phyloP scores from a whole-genome alignment of 2,113 vertebrate genomes.

The Calyptomena viridis region DNA sequence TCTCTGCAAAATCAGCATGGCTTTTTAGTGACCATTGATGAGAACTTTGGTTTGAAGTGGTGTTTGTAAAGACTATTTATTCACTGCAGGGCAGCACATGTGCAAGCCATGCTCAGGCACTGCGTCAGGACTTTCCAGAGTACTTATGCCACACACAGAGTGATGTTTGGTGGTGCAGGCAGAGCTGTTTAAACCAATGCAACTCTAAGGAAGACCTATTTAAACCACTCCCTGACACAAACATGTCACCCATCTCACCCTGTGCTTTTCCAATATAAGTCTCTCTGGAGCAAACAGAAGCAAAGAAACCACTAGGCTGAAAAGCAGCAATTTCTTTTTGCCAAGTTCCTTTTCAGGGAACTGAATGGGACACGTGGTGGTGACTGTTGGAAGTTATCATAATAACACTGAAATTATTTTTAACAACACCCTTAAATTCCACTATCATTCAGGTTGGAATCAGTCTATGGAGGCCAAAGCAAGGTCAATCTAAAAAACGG shows the following conservation, averaged over 20 bases:
- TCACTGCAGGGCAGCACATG: not conserved
- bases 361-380: not conserved
- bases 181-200: not conserved
- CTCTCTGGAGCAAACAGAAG: not conserved
- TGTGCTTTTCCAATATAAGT: not conserved
- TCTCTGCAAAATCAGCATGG: not conserved
- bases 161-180: constrained; percentile 46
- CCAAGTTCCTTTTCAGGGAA: not conserved
- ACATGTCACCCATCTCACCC: not conserved
- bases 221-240: not conserved
- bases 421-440: not conserved
- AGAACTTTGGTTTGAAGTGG: constrained; percentile 12
- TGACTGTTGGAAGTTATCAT: not conserved
- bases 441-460: not conserved
- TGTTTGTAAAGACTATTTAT: not conserved
- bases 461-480: not conserved
- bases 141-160: not conserved
- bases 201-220: not conserved
- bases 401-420: not conserved
- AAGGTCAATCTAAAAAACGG: not conserved
- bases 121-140: not conserved
- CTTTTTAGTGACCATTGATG: not conserved
- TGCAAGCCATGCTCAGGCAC: not conserved
- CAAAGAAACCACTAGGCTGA: not conserved
- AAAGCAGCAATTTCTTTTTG: not conserved